Evolutionary conservation across 2,113 vertebrate genomes (phyloP).

Genomic region (Apistogramma diplotaenia): DNA sequence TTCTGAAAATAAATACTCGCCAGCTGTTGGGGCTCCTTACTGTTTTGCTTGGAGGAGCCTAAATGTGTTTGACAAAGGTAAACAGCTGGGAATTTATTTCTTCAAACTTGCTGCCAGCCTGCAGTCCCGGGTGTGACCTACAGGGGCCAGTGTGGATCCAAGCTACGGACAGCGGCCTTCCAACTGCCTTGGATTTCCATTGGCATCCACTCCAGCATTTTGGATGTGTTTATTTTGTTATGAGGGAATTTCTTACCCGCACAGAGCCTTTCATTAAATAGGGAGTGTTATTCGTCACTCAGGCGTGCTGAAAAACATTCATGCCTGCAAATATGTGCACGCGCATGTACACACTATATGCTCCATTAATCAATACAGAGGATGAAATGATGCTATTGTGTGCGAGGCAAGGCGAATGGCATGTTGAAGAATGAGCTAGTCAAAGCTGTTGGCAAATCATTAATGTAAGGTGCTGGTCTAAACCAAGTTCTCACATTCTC

Average conservation of each 20-base stretch:
- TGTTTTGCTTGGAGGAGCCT: slow-evolving; percentile 53
- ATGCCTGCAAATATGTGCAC: background rate
- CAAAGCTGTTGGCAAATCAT: slow-evolving; percentile 72
- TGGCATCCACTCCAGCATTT: slow-evolving; percentile 48
- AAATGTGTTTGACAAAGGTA: slow-evolving; percentile 72
- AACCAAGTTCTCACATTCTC: slow-evolving; percentile 61
- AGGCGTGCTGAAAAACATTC: background rate
- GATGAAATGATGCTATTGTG: slow-evolving; percentile 64
- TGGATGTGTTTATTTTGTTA: slow-evolving; percentile 71
- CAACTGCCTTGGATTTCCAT: slow-evolving; percentile 33
- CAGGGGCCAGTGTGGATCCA: slow-evolving; percentile 73
- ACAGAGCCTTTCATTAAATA: slow-evolving; percentile 50
- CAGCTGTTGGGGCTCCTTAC: slow-evolving; percentile 52
- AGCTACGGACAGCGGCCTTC: background rate
- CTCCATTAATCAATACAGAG: slow-evolving; percentile 71
- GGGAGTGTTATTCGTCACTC: slow-evolving; percentile 55
- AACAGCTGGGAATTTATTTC: slow-evolving; percentile 59
- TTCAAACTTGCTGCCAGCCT: slow-evolving; percentile 2
- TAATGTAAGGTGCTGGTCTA: slow-evolving; percentile 69
- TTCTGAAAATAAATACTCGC: slow-evolving; percentile 58
- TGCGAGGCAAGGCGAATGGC: slow-evolving; percentile 42
- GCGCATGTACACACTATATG: slow-evolving; percentile 34
- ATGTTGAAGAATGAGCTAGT: slow-evolving; percentile 68
- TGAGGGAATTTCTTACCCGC: slow-evolving; percentile 64
- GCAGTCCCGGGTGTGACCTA: slow-evolving; percentile 2